Evolutionary conservation across 2,797 vertebrate species (phyloP).

Genomic region (Pseudomugil tenellus): DNA sequence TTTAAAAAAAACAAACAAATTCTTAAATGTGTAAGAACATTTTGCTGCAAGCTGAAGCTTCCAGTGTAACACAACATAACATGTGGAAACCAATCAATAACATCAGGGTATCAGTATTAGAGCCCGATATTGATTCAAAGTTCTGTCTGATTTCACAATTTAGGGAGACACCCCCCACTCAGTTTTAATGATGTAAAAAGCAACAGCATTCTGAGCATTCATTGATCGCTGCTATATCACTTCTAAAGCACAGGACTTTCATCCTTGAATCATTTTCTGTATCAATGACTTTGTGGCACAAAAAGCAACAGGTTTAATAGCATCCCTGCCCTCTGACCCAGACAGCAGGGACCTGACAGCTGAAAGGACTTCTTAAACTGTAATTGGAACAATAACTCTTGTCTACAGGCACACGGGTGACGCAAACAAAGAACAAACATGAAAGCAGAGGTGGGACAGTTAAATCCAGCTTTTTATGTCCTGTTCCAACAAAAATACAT

Average conservation of each 20-base stretch:
- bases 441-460: neutral
- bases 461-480: neutral
- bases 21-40: too few relatives aligned
- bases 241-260: neutral
- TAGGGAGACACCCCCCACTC: neutral
- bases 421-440: neutral
- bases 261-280: too few relatives aligned
- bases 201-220: too few relatives aligned
- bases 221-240: too few relatives aligned
- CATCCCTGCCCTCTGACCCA: conserved; percentile 6
- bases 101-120: too few relatives aligned
- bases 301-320: conserved; percentile 3
- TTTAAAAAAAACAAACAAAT: too few relatives aligned
- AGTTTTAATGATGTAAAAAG: too few relatives aligned
- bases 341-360: neutral
- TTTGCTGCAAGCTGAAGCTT: neutral
- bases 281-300: neutral
- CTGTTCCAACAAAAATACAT: neutral
- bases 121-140: neutral
- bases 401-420: neutral
- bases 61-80: neutral
- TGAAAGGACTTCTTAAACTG: neutral
- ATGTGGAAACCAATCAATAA: neutral
- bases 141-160: neutral
- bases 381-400: neutral